phyloP scores from a whole-genome alignment of 2,113 vertebrate species.

The Sakesphorus luctuosus region DNA sequence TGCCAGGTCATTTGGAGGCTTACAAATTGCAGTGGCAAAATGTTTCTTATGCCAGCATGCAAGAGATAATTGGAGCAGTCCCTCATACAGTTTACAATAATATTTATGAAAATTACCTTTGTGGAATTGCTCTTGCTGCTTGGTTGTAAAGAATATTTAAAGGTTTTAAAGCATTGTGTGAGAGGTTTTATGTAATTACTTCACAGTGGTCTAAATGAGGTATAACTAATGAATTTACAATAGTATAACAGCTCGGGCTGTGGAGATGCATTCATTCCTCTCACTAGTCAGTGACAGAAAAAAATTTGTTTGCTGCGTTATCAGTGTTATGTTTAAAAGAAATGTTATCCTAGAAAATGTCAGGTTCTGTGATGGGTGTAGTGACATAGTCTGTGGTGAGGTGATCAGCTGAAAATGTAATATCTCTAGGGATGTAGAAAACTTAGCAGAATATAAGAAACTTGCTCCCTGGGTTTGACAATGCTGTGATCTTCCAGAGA shows the following conservation, averaged over 20 bases:
- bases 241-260: background rate
- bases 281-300: background rate
- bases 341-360: conserved; percentile 3
- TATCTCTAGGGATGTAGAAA: background rate
- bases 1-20: conserved; percentile 39
- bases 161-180: conserved; percentile 10
- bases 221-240: conserved; percentile 55
- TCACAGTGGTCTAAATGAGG: conserved; percentile 48
- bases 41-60: background rate
- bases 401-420: background rate
- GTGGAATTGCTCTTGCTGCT: conserved; percentile 38
- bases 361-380: background rate
- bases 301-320: background rate
- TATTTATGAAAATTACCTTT: conserved; percentile 63
- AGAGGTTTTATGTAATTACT: conserved; percentile 32
- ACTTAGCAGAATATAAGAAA: background rate
- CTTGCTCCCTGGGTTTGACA: background rate
- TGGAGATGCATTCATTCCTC: background rate
- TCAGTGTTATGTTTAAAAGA: conserved; percentile 12
- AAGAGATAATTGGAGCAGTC: conserved; percentile 33
- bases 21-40: conserved; percentile 3
- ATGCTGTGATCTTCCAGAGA: background rate
- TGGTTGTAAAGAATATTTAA: conserved; percentile 48
- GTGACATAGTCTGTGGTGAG: background rate
- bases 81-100: conserved; percentile 27